Evolutionary conservation across 2,113 vertebrate species (phyloP).

Genomic region (Cyphomyrus plagiostoma): DNA sequence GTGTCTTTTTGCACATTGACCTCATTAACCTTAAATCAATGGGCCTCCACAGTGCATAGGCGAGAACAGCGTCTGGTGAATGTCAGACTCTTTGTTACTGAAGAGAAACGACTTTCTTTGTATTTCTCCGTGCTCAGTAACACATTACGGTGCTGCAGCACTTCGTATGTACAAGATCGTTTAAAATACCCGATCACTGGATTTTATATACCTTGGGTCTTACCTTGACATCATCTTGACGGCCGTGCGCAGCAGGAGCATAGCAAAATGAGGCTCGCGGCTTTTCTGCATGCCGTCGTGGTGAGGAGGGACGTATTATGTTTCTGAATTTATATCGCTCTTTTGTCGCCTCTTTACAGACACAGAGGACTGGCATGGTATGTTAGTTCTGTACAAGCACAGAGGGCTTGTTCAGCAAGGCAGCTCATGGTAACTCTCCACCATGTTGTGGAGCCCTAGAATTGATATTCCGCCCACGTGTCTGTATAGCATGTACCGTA

Average conservation of each 20-base stretch:
- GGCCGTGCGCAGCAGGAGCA: not conserved
- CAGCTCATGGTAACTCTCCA: slow-evolving; percentile 18
- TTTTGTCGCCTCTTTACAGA: not conserved
- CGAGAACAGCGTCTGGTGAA: not conserved
- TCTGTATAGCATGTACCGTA: slow-evolving; percentile 26
- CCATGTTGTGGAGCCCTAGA: not conserved
- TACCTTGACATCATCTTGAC: not conserved
- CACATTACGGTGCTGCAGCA: not conserved
- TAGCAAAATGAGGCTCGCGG: not conserved
- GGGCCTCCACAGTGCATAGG: slow-evolving; percentile 9
- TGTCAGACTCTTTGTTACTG: not conserved
- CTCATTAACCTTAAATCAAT: slow-evolving; percentile 20
- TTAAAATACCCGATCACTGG: not conserved
- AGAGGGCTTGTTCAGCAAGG: not conserved
- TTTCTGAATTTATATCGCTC: not conserved
- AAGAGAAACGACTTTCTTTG: not conserved
- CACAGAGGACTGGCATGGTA: not conserved
- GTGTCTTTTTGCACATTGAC: slow-evolving; percentile 19
- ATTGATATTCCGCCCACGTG: slow-evolving; percentile 35
- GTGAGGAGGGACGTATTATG: not conserved
- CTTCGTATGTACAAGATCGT: not conserved
- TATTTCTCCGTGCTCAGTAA: not conserved
- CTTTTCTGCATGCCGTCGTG: not conserved
- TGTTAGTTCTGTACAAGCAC: not conserved
- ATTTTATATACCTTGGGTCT: not conserved